Conservation (phyloP, 2,888 invertebrate species). For the Drosophila mimetica region DNA sequence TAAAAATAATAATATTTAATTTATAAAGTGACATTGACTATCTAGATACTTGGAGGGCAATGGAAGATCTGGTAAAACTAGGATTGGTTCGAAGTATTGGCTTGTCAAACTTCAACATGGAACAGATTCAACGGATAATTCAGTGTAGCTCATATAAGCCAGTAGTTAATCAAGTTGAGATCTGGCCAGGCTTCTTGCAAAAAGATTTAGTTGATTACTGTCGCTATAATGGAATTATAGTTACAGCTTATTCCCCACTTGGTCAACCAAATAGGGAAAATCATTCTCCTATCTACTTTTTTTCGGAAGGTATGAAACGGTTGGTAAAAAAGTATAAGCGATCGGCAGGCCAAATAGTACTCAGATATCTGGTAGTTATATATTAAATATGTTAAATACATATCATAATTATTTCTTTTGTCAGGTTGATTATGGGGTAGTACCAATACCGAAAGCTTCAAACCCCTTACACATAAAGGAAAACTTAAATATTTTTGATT, state of each 20-base stretch:
- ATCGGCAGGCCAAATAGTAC: neutral
- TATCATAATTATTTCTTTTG: neutral
- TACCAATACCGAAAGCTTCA: neutral
- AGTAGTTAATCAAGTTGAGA: neutral
- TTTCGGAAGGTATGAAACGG: neutral
- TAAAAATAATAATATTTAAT: neutral
- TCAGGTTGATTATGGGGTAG: neutral
- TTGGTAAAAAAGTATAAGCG: neutral
- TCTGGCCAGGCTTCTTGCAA: neutral
- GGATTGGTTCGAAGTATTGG: neutral
- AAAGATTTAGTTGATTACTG: neutral
- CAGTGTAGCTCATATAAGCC: neutral
- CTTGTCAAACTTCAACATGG: neutral
- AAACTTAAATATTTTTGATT: neutral
- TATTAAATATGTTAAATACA: neutral
- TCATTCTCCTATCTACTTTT: neutral
- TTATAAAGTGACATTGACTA: neutral
- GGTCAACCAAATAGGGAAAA: neutral
- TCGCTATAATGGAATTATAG: neutral
- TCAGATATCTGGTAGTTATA: neutral
- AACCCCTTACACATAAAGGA: neutral
- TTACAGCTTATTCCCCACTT: neutral
- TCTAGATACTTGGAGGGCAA: neutral
- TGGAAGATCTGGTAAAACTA: neutral
- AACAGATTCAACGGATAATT: neutral